Conservation (phyloP, 2,797 vertebrate genomes). For the Hoplostethus atlanticus region DNA sequence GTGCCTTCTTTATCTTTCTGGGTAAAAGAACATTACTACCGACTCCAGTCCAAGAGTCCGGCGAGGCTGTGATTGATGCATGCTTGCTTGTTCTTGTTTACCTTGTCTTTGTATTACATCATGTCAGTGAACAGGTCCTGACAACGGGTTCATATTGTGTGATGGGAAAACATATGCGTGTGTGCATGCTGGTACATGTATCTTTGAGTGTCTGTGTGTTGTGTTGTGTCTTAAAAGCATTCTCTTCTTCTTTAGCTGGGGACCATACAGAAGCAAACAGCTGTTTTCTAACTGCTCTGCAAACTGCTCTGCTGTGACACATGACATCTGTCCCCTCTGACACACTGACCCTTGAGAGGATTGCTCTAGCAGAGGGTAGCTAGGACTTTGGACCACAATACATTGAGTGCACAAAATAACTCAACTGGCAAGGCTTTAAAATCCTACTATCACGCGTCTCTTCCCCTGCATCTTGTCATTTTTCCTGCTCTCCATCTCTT, state of each 20-base stretch:
- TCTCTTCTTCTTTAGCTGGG: neutral
- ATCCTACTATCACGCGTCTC: neutral
- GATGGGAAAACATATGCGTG: neutral
- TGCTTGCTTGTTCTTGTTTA: slow-evolving; percentile 42
- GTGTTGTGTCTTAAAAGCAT: neutral
- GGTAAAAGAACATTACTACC: slow-evolving; percentile 22
- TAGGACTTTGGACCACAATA: neutral
- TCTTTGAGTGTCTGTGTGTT: neutral
- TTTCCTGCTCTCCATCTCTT: too few species aligned
- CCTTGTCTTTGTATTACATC: slow-evolving; percentile 40
- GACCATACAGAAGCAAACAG: neutral
- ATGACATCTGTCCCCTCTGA: slow-evolving; percentile 16
- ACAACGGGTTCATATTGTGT: slow-evolving; percentile 11
- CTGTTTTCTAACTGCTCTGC: slow-evolving; percentile 26
- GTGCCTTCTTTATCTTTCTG: neutral
- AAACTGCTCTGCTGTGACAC: slow-evolving; percentile 23
- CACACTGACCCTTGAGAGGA: neutral
- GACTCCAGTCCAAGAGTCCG: slow-evolving; percentile 1
- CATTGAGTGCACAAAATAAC: too few species aligned
- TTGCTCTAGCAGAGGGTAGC: slow-evolving; percentile 10
- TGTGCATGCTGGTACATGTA: neutral
- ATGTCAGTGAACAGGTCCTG: slow-evolving; percentile 37
- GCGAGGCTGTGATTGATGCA: slow-evolving; percentile 37
- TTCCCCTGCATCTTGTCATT: neutral
- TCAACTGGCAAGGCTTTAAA: too few species aligned